A percentile compares a stretch with the other conserved stretches of the same genome.
These are phyloP conservation scores for Mystacides longicornis DNA, from an alignment of 2,888 invertebrate genomes.

Conservation along the genomic window DNA sequence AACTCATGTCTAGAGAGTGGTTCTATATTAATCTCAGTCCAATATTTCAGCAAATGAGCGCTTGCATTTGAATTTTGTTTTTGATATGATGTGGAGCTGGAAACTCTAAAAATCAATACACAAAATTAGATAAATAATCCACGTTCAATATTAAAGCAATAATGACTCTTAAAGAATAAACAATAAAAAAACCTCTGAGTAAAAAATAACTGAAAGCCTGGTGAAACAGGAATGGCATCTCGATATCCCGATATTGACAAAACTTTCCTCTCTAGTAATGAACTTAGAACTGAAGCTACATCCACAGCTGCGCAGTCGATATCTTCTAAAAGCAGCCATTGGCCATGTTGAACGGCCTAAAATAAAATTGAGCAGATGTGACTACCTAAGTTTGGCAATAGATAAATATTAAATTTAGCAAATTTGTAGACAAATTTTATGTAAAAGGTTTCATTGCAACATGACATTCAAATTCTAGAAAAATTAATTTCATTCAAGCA, in stretches of 20 bases:
- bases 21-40: slow-evolving; percentile 74
- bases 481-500: no score
- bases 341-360: slow-evolving; percentile 73
- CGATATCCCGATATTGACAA: slow-evolving; percentile 85
- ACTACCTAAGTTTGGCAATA: no score
- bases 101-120: not conserved
- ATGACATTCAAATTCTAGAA: no score
- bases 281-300: slow-evolving; percentile 79
- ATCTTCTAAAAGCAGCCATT: slow-evolving; percentile 93
- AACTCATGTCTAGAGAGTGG: slow-evolving; percentile 71
- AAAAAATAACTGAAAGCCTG: slow-evolving; percentile 88
- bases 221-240: slow-evolving; percentile 68
- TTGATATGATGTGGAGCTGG: slow-evolving; percentile 29
- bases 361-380: no score
- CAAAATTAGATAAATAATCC: no score
- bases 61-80: slow-evolving; percentile 57
- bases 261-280: slow-evolving; percentile 74
- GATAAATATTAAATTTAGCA: no score
- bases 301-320: slow-evolving; percentile 91
- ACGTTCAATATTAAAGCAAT: not conserved
- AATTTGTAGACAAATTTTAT: no score
- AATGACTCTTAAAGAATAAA: not conserved
- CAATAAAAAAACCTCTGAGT: slow-evolving; percentile 57
- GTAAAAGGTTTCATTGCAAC: no score
- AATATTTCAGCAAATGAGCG: slow-evolving; percentile 70